A percentile compares a stretch with the other conserved stretches of the same genome.
Conservation (phyloP, 2,888 invertebrate genomes). For the Macrophya annulata region DNA sequence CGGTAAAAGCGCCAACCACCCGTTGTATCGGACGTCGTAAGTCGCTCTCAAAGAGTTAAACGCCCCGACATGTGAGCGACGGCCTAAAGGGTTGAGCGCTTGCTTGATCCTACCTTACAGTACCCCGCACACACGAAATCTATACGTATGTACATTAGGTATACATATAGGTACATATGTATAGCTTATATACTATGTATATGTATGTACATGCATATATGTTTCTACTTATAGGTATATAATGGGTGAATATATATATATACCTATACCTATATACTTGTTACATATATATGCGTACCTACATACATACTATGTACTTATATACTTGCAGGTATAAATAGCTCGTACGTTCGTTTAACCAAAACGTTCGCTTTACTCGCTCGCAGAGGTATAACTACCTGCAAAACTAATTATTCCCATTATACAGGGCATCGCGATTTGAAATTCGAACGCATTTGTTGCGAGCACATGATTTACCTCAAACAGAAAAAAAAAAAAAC, state of each 20-base stretch:
- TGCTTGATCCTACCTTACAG: background rate
- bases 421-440: background rate
- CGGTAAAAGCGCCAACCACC: constrained; percentile 9
- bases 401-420: background rate
- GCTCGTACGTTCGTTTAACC: background rate
- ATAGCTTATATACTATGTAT: no score
- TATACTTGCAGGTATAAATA: background rate
- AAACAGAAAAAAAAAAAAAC: background rate
- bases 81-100: constrained; percentile 24
- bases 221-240: background rate
- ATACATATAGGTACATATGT: no score
- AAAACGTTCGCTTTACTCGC: background rate
- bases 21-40: constrained; percentile 45
- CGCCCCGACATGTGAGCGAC: constrained; percentile 37
- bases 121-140: background rate
- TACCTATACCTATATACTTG: background rate
- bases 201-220: background rate
- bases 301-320: background rate
- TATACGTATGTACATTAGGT: background rate
- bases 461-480: background rate
- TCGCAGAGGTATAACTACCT: background rate
- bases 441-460: background rate
- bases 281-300: no score
- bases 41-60: constrained; percentile 45
- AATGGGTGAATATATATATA: background rate